Conservation (phyloP, 1,140 invertebrate species). For the Drosophila ficusphila region DNA sequence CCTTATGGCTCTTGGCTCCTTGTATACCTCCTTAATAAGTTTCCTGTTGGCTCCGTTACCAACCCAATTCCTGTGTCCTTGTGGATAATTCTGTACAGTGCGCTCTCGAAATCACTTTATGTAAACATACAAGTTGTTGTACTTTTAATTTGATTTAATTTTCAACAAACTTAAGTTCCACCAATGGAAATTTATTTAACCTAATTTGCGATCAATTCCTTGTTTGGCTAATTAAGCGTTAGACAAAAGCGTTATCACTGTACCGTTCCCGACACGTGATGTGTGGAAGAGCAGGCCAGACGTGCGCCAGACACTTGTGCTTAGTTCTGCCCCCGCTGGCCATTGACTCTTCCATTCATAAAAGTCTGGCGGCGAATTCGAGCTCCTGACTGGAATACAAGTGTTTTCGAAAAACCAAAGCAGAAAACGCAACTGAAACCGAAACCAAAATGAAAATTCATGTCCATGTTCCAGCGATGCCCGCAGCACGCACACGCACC, state of each 20-base stretch:
- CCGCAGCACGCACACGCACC: slow-evolving; percentile 76
- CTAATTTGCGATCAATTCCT: no score
- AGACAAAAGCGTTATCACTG: slow-evolving; percentile 5
- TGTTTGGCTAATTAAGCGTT: background rate
- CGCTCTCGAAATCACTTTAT: no score
- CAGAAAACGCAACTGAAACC: slow-evolving; percentile 62
- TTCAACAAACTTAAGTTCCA: no score
- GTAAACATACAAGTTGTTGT: no score
- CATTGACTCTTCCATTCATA: slow-evolving; percentile 59
- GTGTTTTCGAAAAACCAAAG: slow-evolving; percentile 71
- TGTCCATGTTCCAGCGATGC: slow-evolving; percentile 66
- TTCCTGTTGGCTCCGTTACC: background rate
- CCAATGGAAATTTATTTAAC: no score
- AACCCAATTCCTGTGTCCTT: background rate
- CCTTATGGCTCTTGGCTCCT: background rate
- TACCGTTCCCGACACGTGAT: slow-evolving; percentile 25
- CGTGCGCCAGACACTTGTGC: slow-evolving; percentile 42
- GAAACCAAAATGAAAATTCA: slow-evolving; percentile 66
- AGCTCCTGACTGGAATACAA: slow-evolving; percentile 76
- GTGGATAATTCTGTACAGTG: background rate
- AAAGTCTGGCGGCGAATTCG: slow-evolving; percentile 65
- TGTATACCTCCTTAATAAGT: no score
- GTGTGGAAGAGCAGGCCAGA: slow-evolving; percentile 21
- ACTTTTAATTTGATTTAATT: no score
- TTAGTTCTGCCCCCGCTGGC: slow-evolving; percentile 26